Percentiles rank a stretch among this genome's conserved stretches.
Conservation (phyloP, 2,113 vertebrate species). For the Alectura lathami region DNA sequence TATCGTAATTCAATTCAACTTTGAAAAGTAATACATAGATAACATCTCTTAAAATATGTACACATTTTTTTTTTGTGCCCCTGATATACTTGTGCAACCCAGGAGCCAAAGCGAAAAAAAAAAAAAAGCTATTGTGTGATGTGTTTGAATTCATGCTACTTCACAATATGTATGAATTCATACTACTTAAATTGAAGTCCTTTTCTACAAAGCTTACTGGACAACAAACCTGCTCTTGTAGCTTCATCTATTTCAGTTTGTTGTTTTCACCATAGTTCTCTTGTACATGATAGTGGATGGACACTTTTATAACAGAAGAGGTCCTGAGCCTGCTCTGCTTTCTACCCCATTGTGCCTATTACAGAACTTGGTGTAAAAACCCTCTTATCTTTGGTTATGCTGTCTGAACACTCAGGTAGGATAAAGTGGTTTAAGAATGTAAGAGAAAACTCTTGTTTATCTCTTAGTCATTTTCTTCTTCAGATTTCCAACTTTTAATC, state of each 20-base stretch:
- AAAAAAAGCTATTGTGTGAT: neutral
- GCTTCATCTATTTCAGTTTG: neutral
- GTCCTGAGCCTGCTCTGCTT: neutral
- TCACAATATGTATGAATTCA: neutral
- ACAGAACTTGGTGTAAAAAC: neutral
- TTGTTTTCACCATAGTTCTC: neutral
- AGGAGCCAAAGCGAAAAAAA: neutral
- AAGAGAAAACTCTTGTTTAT: neutral
- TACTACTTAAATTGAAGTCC: neutral
- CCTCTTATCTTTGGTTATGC: neutral
- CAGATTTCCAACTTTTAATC: neutral
- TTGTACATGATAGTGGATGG: rapidly evolving
- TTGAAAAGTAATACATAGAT: no score
- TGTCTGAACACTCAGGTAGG: neutral
- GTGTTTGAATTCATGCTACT: neutral
- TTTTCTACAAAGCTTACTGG: neutral
- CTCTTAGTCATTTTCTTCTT: conserved; percentile 12
- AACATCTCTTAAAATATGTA: no score
- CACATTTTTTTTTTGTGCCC: no score
- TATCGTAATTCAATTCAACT: no score
- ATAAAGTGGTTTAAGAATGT: neutral
- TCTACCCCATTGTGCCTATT: neutral
- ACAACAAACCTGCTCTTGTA: neutral
- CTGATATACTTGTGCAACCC: no score
- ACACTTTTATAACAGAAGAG: neutral